phyloP scores from a whole-genome alignment of 2,888 invertebrate genomes.

The Penaeus monodon region DNA sequence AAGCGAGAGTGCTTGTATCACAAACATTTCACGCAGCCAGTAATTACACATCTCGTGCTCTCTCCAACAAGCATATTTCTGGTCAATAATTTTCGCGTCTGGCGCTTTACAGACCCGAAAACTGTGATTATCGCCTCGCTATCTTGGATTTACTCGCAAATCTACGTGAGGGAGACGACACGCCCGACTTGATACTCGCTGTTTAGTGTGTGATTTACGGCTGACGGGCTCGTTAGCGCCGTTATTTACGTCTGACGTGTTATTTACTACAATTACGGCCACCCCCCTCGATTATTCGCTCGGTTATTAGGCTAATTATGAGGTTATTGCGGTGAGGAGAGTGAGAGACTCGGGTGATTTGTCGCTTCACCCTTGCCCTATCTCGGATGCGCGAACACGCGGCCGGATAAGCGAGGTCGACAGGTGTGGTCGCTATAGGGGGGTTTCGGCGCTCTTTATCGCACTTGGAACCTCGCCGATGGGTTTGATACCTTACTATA shows the following conservation, averaged over 20 bases:
- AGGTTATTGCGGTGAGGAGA: too few species aligned
- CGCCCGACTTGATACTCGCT: constrained; percentile 45
- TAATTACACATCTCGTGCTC: background rate
- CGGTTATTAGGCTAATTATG: constrained; percentile 34
- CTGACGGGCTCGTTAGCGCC: constrained; percentile 52
- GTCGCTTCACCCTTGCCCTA: background rate
- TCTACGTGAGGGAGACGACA: constrained; percentile 54
- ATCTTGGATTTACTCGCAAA: constrained; percentile 44
- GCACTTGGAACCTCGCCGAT: background rate
- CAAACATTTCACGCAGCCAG: constrained; percentile 42
- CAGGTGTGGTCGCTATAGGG: background rate
- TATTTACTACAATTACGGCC: constrained; percentile 57
- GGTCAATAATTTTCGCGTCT: constrained; percentile 48
- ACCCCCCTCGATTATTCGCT: constrained; percentile 6
- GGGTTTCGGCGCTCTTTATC: constrained; percentile 3
- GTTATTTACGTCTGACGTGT: constrained; percentile 59
- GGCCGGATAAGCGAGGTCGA: background rate
- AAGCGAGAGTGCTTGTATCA: constrained; percentile 26
- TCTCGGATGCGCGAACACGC: background rate
- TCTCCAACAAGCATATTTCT: constrained; percentile 51
- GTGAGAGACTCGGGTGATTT: too few species aligned
- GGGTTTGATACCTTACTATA: constrained; percentile 39
- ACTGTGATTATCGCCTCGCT: constrained; percentile 47
- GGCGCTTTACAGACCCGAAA: constrained; percentile 55
- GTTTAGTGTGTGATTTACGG: constrained; percentile 53